Evolutionary conservation across 2,888 invertebrate genomes (phyloP).

Genomic region (Heliothis peltigera): DNA sequence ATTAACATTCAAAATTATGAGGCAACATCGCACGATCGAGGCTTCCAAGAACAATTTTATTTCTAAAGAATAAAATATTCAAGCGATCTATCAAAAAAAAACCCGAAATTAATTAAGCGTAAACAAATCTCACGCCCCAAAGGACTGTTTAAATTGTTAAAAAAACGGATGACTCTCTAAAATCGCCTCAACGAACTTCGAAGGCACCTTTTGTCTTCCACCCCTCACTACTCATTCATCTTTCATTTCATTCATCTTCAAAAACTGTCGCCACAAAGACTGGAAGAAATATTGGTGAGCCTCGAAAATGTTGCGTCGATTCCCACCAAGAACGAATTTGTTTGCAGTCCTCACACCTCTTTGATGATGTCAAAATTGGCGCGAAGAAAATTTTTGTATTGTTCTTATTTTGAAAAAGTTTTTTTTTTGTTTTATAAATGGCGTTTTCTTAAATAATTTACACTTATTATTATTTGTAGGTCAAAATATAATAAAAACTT

Average conservation of each 20-base stretch:
- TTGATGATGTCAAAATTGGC: conserved; percentile 19
- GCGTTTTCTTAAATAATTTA: not conserved
- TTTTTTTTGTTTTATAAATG: not conserved
- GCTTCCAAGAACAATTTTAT: not conserved
- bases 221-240: conserved; percentile 68
- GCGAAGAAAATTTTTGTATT: not conserved
- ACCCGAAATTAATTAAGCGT: conserved; percentile 24
- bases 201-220: conserved; percentile 45
- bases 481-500: too few species aligned
- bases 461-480: too few species aligned
- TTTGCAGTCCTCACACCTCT: conserved; percentile 30
- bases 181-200: conserved; percentile 33
- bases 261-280: conserved; percentile 53
- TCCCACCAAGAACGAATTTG: conserved; percentile 32
- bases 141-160: conserved; percentile 12
- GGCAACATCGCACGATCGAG: not conserved
- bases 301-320: conserved; percentile 55
- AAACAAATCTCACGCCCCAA: conserved; percentile 34
- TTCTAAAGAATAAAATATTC: not conserved
- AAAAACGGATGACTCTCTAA: conserved; percentile 50
- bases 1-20: not conserved
- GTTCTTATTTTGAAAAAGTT: conserved; percentile 19
- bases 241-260: too few species aligned
- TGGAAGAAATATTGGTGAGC: conserved; percentile 57
- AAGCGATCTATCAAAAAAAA: not conserved